Base-by-base conservation (phyloP, 2,888 invertebrate genomes). In the Phortica okadai region DNA sequence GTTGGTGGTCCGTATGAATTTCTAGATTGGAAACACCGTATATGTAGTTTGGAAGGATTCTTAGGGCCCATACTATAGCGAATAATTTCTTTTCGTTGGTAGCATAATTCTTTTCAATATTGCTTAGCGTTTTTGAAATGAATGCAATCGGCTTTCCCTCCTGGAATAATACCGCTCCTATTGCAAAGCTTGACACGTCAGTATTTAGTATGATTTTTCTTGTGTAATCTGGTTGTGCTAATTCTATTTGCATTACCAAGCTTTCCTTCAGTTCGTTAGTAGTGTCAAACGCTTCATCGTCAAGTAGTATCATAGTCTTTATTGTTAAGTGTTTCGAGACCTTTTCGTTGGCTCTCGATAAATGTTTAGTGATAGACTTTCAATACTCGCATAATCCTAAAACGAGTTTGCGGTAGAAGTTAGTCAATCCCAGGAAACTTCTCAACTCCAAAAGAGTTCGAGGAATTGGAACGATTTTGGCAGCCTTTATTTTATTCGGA, bases 1-100 rank as follows among this genome's bases (percentile, higher is more conserved):
- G 33, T 42, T 67, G 33, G 11, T 67, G 33, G 41, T 67, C 67
- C 2, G 67, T 67, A 33, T 54, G 54, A 54, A 54, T 54, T 54
- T 54, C 54, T 1, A 54, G 54, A 54, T 54, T 54, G 1, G 54
- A 54, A 54, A 1, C 4, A 14, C 54, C 54, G 4, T 54, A 54
- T 3, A 54, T 2, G 5, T 54, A 54, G 5, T 54, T 54, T 54
- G 11, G 10, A 14, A 54, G n/a, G n/a, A 14, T 54, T 54, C 4
- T 54, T 4, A 54, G 54, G 2, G 54, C 54, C 2, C 1, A 54
- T 14, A 54, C 54, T 14, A 54, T 54, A 14, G 54, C 54, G n/a
- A 14, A 54, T n/a, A n/a, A n/a, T n/a, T n/a, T n/a, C n/a, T n/a
- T n/a, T n/a, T n/a, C n/a, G n/a, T n/a, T n/a, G n/a, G n/a, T n/a